Evolutionary conservation across 2,888 invertebrate species (phyloP).

Genomic region (Lamproptera curius): DNA sequence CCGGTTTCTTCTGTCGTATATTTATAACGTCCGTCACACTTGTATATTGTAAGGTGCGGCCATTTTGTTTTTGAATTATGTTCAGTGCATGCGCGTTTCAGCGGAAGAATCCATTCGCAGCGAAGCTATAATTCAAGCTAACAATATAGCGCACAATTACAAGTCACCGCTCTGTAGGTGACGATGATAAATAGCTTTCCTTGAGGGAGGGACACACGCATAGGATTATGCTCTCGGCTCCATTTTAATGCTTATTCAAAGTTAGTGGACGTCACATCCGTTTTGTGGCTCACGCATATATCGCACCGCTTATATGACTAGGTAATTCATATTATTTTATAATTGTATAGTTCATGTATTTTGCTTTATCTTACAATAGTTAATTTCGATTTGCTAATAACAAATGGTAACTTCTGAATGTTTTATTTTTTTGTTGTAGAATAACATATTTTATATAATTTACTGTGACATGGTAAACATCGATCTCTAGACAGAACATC

Average conservation of each 20-base stretch:
- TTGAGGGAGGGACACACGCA: conserved; percentile 55
- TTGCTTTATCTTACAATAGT: too few species aligned
- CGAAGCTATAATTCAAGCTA: conserved; percentile 64
- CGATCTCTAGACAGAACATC: too few species aligned
- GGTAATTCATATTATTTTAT: not conserved
- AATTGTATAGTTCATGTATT: not conserved
- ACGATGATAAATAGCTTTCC: conserved; percentile 73
- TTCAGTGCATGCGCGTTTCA: conserved; percentile 23
- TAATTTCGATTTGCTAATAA: too few species aligned
- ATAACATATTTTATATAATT: too few species aligned
- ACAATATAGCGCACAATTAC: conserved; percentile 74
- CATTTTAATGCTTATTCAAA: conserved; percentile 31
- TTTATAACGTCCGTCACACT: not conserved
- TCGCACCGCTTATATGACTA: not conserved
- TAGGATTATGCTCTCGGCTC: conserved; percentile 38
- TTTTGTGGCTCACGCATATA: not conserved
- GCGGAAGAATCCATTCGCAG: conserved; percentile 55
- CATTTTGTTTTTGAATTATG: conserved; percentile 4
- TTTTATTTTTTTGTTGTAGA: too few species aligned
- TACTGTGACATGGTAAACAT: too few species aligned
- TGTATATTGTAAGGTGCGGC: not conserved
- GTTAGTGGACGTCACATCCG: conserved; percentile 17
- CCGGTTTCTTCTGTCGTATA: not conserved
- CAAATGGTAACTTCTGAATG: too few species aligned
- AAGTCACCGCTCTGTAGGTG: conserved; percentile 57